phyloP scores from a whole-genome alignment of 1,140 invertebrate species.

The Hermatobates lingyangjiaoensis region DNA sequence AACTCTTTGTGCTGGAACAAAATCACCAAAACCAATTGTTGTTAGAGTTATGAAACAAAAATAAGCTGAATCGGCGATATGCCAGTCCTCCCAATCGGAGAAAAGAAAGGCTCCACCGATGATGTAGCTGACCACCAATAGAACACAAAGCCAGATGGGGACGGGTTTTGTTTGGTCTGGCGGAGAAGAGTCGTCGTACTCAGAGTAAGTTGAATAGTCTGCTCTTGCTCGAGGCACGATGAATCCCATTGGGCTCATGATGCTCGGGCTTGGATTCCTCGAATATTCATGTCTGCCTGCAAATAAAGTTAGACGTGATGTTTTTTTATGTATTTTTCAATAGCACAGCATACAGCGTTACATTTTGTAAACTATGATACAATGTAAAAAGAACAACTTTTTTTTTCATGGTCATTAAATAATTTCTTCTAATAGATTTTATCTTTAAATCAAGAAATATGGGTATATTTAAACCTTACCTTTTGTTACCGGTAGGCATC shows the following conservation, averaged over 20 bases:
- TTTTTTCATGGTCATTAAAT: no score
- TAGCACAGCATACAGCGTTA: no score
- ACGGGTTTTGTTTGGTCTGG: constrained; percentile 40
- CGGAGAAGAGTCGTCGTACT: constrained; percentile 14
- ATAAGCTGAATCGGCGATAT: constrained; percentile 75
- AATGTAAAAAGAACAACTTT: no score
- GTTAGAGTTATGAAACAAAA: constrained; percentile 92
- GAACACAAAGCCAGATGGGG: constrained; percentile 78
- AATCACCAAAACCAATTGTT: constrained; percentile 87
- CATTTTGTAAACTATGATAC: no score
- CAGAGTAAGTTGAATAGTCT: constrained; percentile 25
- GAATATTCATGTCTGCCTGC: neutral
- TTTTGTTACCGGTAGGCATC: no score
- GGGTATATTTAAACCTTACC: no score
- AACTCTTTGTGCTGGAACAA: constrained; percentile 68
- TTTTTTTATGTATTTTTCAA: neutral
- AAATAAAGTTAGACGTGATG: neutral
- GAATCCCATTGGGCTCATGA: constrained; percentile 48
- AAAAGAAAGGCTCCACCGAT: constrained; percentile 73
- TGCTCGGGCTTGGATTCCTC: constrained; percentile 29
- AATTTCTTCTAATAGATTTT: no score
- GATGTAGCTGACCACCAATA: constrained; percentile 75
- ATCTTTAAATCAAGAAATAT: no score
- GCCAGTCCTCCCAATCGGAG: constrained; percentile 71
- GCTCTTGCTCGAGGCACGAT: constrained; percentile 29